Conservation (phyloP, 2,888 invertebrate genomes). For the Drosophila fulvimacula region DNA sequence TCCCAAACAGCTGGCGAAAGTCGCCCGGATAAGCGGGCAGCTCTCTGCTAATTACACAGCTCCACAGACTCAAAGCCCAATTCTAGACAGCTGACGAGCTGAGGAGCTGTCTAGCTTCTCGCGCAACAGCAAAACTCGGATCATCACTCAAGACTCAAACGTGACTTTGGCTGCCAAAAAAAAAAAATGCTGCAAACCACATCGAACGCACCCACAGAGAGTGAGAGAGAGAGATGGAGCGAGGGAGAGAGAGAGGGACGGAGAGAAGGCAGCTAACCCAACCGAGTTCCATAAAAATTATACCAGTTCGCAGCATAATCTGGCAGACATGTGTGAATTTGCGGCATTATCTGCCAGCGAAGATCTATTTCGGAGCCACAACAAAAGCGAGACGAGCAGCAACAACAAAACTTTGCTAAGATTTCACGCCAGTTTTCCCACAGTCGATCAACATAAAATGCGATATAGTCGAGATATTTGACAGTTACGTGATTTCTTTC, state of each 20-base stretch:
- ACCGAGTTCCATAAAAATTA: conserved; percentile 46
- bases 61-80: conserved; percentile 22
- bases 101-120: conserved; percentile 14
- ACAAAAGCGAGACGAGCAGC: conserved; percentile 37
- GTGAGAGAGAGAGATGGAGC: background rate
- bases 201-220: conserved; percentile 63
- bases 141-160: conserved; percentile 42
- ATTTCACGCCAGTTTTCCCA: conserved; percentile 68
- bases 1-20: conserved; percentile 46
- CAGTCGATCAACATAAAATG: conserved; percentile 78
- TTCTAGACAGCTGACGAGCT: conserved; percentile 16
- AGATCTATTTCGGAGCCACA: conserved; percentile 54
- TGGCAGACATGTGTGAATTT: conserved; percentile 75
- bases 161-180: conserved; percentile 67
- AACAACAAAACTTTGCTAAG: conserved; percentile 43
- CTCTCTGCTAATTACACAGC: conserved; percentile 3
- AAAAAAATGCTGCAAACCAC: conserved; percentile 45
- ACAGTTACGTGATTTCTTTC: conserved; percentile 82
- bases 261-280: conserved; percentile 26
- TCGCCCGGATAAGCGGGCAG: conserved; percentile 33
- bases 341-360: conserved; percentile 61
- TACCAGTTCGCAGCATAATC: conserved; percentile 77
- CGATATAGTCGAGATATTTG: conserved; percentile 78
- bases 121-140: conserved; percentile 17
- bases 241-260: background rate